Percentiles rank a stretch among this genome's conserved stretches.
phyloP scores from a whole-genome alignment of 2,113 vertebrate genomes.

The Panurus biarmicus region DNA sequence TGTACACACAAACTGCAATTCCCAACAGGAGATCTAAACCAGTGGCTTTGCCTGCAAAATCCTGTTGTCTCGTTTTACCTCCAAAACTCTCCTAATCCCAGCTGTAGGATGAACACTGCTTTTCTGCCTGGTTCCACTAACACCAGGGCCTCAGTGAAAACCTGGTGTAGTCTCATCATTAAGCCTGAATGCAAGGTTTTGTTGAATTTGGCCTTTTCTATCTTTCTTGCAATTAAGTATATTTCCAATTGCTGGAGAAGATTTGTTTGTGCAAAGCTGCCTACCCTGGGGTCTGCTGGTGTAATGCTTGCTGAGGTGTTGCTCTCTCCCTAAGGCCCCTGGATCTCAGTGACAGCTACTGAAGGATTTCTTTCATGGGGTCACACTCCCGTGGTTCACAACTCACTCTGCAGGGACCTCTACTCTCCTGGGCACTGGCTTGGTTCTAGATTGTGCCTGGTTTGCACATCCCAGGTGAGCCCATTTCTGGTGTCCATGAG shows the following conservation, averaged over 20 bases:
- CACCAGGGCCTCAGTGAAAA: not conserved
- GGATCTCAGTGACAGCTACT: not conserved
- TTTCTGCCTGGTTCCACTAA: not conserved
- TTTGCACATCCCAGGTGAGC: not conserved
- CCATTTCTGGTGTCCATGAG: not conserved
- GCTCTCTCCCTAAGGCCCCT: not conserved
- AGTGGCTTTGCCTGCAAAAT: not conserved
- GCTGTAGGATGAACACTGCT: not conserved
- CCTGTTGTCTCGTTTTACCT: not conserved
- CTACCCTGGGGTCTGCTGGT: not conserved
- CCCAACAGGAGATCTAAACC: not conserved
- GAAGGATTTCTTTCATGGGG: rapidly evolving
- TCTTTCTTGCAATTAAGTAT: not conserved
- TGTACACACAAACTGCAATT: not conserved
- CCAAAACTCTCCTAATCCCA: not conserved
- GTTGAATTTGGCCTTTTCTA: not conserved
- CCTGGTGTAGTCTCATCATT: not conserved
- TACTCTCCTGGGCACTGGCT: rapidly evolving
- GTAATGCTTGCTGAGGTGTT: not conserved
- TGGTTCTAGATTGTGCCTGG: not conserved
- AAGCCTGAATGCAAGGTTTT: not conserved
- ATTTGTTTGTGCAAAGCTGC: not conserved
- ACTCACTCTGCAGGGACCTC: too few species aligned
- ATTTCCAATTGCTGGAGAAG: not conserved
- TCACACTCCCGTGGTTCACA: rapidly evolving